A percentile compares a stretch with the other conserved stretches of the same genome.
phyloP scores from a whole-genome alignment of 2,888 invertebrate genomes.

The Folsomia manolachei region DNA sequence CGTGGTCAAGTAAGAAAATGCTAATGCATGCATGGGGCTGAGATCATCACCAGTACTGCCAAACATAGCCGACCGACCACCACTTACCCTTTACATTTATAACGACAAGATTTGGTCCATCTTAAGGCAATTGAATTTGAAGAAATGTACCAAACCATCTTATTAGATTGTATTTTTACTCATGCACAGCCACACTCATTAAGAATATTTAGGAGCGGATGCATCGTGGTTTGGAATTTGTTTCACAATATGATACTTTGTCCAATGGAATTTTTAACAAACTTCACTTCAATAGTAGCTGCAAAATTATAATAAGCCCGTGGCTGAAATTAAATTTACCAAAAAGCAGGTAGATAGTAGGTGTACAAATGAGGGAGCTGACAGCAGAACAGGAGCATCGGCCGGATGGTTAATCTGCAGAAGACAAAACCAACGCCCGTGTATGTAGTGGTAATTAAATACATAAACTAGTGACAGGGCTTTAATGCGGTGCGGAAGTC shows the following conservation, averaged over 20 bases:
- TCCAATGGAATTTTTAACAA: not conserved
- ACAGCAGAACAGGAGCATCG: not conserved
- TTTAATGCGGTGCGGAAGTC: conserved; percentile 33
- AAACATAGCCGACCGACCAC: too few relatives aligned
- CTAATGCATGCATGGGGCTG: not conserved
- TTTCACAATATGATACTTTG: not conserved
- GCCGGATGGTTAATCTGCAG: not conserved
- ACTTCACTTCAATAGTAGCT: not conserved
- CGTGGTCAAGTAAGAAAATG: not conserved
- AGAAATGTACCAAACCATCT: too few relatives aligned
- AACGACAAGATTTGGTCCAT: not conserved
- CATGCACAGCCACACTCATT: not conserved
- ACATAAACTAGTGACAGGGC: conserved; percentile 36
- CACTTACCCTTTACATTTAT: too few relatives aligned
- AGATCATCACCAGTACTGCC: not conserved
- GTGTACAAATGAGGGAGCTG: not conserved
- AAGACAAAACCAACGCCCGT: conserved; percentile 40
- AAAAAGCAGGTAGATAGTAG: conserved; percentile 24
- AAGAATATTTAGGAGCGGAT: not conserved
- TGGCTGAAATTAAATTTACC: too few relatives aligned
- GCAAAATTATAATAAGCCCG: too few relatives aligned
- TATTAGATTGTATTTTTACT: not conserved
- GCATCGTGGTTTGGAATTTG: not conserved
- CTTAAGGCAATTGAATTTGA: not conserved
- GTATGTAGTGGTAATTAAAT: conserved; percentile 43